Percentiles rank a stretch among this genome's conserved stretches.
Evolutionary conservation across 64 coral and sea anemone genomes (phyloP).

Genomic region (Montipora foliosa): DNA sequence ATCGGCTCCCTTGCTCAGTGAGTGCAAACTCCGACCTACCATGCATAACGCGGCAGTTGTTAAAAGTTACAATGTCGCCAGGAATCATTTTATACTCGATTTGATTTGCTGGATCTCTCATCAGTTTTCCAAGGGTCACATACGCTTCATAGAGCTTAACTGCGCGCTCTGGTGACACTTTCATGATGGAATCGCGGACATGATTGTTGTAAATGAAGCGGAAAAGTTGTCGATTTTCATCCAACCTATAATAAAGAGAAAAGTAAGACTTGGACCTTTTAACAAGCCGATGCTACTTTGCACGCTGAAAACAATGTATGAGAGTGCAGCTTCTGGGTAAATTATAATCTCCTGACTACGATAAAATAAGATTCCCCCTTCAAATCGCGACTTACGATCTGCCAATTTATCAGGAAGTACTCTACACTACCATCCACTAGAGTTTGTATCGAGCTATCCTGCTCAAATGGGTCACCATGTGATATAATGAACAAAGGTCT

Average conservation of each 20-base stretch:
- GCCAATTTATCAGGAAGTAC: too few relatives aligned
- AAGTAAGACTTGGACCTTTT: not conserved
- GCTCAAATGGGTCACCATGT: too few relatives aligned
- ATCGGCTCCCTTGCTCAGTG: slow-evolving; percentile 38
- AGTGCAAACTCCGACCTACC: slow-evolving; percentile 67
- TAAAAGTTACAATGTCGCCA: slow-evolving; percentile 82
- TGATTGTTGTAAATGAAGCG: slow-evolving; percentile 90
- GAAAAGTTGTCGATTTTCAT: slow-evolving; percentile 45
- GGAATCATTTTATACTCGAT: slow-evolving; percentile 71
- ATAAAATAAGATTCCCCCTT: too few relatives aligned
- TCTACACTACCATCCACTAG: too few relatives aligned
- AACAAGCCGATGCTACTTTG: not conserved
- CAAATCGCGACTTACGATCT: too few relatives aligned
- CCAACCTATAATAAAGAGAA: slow-evolving; percentile 52
- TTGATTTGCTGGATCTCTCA: slow-evolving; percentile 81
- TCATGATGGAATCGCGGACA: slow-evolving; percentile 64
- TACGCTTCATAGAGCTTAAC: slow-evolving; percentile 73
- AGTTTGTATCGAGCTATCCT: too few relatives aligned
- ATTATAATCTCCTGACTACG: too few relatives aligned
- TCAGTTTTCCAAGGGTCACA: slow-evolving; percentile 70
- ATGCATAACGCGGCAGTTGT: slow-evolving; percentile 89
- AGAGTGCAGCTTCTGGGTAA: too few relatives aligned
- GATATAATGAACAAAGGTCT: too few relatives aligned
- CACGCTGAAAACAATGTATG: too few relatives aligned
- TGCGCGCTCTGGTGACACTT: slow-evolving; percentile 57